Conservation (phyloP, 92 coral and sea anemone genomes). For the Palythoa caribaeorum region DNA sequence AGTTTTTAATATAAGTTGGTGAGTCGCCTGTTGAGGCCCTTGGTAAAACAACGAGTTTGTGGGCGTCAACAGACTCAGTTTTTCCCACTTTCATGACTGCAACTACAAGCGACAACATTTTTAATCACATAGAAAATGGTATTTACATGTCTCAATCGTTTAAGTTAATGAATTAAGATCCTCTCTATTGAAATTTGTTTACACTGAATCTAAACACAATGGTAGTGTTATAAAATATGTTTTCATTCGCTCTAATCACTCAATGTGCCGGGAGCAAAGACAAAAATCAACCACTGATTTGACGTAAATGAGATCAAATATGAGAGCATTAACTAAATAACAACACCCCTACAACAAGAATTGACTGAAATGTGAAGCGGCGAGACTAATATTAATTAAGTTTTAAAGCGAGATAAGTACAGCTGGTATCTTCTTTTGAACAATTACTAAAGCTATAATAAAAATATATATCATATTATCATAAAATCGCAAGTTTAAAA, state of each 20-base stretch:
- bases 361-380: background rate
- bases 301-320: background rate
- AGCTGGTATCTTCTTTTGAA: too few species aligned
- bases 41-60: background rate
- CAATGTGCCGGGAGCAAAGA: background rate
- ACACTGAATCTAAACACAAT: background rate
- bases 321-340: background rate
- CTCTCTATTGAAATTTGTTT: background rate
- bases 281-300: background rate
- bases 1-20: background rate
- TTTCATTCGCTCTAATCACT: background rate
- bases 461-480: too few species aligned
- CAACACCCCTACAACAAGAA: background rate
- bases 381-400: too few species aligned
- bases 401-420: too few species aligned
- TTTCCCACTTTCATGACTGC: background rate
- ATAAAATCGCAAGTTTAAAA: too few species aligned
- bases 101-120: background rate
- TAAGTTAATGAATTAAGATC: background rate
- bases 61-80: background rate
- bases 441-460: too few species aligned
- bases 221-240: conserved; percentile 1
- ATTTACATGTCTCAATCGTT: background rate
- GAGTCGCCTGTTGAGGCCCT: background rate
- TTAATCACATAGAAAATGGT: background rate